Evolutionary conservation across 2,888 invertebrate genomes (phyloP).

Genomic region (Cataglyphis altisquamis): DNA sequence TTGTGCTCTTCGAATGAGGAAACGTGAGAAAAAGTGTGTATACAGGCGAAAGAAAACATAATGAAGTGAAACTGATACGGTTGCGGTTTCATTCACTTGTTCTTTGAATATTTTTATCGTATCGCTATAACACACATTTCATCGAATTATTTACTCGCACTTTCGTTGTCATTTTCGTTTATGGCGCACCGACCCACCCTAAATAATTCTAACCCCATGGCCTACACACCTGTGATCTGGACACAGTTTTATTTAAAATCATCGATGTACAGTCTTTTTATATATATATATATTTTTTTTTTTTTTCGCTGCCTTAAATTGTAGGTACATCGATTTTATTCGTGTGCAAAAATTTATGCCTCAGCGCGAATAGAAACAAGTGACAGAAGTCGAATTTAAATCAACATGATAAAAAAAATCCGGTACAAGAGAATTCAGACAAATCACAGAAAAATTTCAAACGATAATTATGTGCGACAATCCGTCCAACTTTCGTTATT

Average conservation of each 20-base stretch:
- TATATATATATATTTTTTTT: not conserved
- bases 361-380: not conserved
- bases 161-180: slow-evolving; percentile 27
- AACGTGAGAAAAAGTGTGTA: slow-evolving; percentile 35
- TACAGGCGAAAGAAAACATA: slow-evolving; percentile 38
- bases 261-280: not conserved
- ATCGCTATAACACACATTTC: slow-evolving; percentile 14
- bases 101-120: slow-evolving; percentile 8
- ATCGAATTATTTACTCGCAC: slow-evolving; percentile 29
- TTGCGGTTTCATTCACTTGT: slow-evolving; percentile 40
- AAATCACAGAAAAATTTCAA: slow-evolving; percentile 4
- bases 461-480: not conserved
- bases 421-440: not conserved
- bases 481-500: not conserved
- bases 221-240: slow-evolving; percentile 75
- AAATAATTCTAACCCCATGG: slow-evolving; percentile 80
- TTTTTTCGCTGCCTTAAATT: slow-evolving; percentile 25
- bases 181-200: slow-evolving; percentile 85
- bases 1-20: slow-evolving; percentile 37
- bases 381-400: not conserved
- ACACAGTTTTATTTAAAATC: slow-evolving; percentile 3
- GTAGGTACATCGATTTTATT: not conserved
- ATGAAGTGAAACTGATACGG: slow-evolving; percentile 53
- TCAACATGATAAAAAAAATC: not conserved
- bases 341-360: not conserved